Evolutionary conservation across 2,797 vertebrate genomes (phyloP).

Genomic region (Crypturellus tataupa): DNA sequence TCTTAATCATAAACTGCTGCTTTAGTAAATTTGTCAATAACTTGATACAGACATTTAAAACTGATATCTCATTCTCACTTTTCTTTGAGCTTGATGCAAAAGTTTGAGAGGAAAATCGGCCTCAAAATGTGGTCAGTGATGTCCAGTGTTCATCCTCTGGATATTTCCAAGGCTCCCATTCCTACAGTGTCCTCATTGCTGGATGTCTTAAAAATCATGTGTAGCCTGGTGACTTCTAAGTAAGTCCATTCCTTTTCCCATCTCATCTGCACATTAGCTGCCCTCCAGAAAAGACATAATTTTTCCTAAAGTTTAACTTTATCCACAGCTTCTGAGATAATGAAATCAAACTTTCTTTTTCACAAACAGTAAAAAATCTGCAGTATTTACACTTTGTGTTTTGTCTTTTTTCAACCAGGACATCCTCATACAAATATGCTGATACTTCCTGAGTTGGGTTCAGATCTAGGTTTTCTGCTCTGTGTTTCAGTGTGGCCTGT

Average conservation of each 20-base stretch:
- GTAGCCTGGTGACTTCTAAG: background rate
- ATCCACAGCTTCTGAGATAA: background rate
- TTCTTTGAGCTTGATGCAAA: background rate
- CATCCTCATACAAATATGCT: constrained; percentile 6
- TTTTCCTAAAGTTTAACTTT: background rate
- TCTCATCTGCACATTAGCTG: background rate
- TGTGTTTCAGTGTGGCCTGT: background rate
- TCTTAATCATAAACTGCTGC: background rate
- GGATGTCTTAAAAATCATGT: background rate
- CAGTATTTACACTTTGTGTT: background rate
- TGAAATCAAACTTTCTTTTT: background rate
- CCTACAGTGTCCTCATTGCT: background rate
- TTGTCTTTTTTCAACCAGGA: background rate
- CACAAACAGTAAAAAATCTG: background rate
- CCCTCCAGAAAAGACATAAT: background rate
- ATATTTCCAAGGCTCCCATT: background rate
- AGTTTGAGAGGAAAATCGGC: background rate
- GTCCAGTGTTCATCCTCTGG: background rate
- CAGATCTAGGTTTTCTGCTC: background rate
- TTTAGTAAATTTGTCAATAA: constrained; percentile 17
- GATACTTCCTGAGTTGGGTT: background rate
- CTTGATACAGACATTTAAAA: background rate
- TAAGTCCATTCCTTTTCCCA: background rate
- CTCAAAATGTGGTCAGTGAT: background rate
- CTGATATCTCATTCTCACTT: background rate